Conservation (phyloP, 2,888 invertebrate species). For the Acrobasis suavella region DNA sequence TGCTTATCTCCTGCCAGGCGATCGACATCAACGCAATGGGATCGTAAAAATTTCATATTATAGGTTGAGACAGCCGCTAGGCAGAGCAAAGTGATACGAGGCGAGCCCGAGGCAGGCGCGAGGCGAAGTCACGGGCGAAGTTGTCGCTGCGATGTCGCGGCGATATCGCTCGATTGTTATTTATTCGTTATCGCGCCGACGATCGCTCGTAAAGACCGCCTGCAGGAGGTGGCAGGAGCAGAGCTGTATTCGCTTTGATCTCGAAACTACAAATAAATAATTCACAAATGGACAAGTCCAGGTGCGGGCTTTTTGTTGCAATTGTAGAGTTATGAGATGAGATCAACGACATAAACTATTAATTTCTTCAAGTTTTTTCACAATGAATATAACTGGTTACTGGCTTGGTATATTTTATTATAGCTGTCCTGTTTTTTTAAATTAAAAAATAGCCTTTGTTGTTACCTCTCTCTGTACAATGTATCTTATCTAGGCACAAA, state of each 20-base stretch:
- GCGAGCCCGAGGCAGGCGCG: conserved; percentile 20
- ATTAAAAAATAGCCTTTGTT: no score
- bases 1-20: conserved; percentile 58
- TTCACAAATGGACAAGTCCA: conserved; percentile 29
- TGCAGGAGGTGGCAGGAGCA: conserved; percentile 44
- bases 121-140: conserved; percentile 37
- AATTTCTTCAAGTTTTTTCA: no score
- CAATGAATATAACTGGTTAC: conserved; percentile 3
- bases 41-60: conserved; percentile 53
- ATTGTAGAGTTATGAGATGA: conserved; percentile 11
- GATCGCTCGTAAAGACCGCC: conserved; percentile 53
- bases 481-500: no score
- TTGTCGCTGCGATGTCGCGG: conserved; percentile 55
- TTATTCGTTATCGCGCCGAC: conserved; percentile 60
- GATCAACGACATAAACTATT: no score
- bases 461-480: no score
- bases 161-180: conserved; percentile 69
- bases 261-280: conserved; percentile 53
- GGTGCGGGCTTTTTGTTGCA: conserved; percentile 13
- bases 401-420: neutral
- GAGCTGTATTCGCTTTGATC: conserved; percentile 55
- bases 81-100: conserved; percentile 36
- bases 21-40: conserved; percentile 59
- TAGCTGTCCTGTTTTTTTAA: no score
- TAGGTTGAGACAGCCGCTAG: conserved; percentile 45